Evolutionary conservation across 1,140 invertebrate genomes (phyloP), one percentile per base, ranked within the genome.

Genomic region (Coptotermes formosanus): DNA sequence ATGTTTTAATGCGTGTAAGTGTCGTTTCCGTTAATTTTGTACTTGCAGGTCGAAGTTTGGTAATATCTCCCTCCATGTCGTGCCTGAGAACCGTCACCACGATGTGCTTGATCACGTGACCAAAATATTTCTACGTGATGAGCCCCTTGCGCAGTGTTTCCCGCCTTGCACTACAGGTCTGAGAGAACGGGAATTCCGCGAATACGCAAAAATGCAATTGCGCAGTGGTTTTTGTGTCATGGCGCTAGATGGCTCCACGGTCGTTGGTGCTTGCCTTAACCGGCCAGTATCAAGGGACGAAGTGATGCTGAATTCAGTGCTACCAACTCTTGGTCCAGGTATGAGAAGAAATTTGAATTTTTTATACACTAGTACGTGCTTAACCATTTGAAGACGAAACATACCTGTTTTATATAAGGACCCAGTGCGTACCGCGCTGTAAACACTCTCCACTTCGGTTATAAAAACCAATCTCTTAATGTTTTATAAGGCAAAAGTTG

Each of bases 231-330:
- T 87, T 21, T 85, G 86, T 48, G 64, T 87, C 52, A 59, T 84
- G 86, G 86, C 86, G 3, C n/a, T 85, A 7, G 83, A 84, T 23
- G 84, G 43, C 0, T 43, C 48, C 32, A 30, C 30, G 3, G 86
- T 87, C 82, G 83, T 87, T 16, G 86, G 83, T n/a, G 59, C 86
- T 16, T 87, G 86, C 45, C 86, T 87, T 45, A 85, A 64, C 45
- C 25, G 84, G 11, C 45, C 55, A 30, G 38, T 85, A 43, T 6
- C 32, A 32, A 32, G 59, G 25, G 52, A 48, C 9, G 23, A 85
- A 32, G 59, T 85, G 16, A 83, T 83, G 38, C 0, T 8, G 7
- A 23, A 14, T 25, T 32, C 43, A n/a, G 0, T 75, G 14, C 64
- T n/a, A 30, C 6, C 64, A 0, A 30, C 64, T 30, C n/a, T 11